Conservation (phyloP, 2,888 invertebrate genomes). For the Trichopoda pennipes region DNA sequence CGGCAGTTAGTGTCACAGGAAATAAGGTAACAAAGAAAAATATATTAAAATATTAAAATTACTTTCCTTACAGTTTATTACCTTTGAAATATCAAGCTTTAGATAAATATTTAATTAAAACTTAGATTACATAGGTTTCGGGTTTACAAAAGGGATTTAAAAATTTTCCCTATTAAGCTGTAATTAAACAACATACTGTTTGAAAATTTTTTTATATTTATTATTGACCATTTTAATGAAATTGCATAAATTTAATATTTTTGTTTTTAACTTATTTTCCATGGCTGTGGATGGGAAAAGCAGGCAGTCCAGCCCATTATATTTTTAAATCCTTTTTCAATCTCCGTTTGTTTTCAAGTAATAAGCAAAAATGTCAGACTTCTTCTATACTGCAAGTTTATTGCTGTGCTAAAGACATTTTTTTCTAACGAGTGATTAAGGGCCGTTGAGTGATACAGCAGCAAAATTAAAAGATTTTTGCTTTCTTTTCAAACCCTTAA, state of each 20-base stretch:
- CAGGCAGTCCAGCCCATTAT: too few relatives aligned
- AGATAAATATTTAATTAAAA: slow-evolving; percentile 41
- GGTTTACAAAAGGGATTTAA: not conserved
- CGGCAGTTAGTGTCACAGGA: slow-evolving; percentile 32
- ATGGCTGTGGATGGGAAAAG: too few relatives aligned
- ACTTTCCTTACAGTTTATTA: slow-evolving; percentile 17
- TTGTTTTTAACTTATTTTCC: not conserved
- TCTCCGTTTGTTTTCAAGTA: too few relatives aligned
- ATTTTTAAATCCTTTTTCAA: too few relatives aligned
- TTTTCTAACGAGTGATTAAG: too few relatives aligned
- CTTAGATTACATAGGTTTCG: slow-evolving; percentile 13
- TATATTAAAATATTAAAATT: slow-evolving; percentile 24
- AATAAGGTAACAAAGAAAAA: slow-evolving; percentile 15
- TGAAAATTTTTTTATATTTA: not conserved
- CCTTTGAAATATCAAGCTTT: slow-evolving; percentile 18
- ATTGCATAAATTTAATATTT: not conserved
- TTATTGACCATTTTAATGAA: not conserved
- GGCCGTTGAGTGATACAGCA: too few relatives aligned
- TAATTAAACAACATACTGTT: too few relatives aligned
- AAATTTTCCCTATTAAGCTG: not conserved
- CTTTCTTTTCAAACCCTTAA: too few relatives aligned
- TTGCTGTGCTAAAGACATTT: too few relatives aligned
- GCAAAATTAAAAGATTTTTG: too few relatives aligned
- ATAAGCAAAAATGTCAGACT: too few relatives aligned
- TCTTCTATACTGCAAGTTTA: too few relatives aligned